phyloP scores from a whole-genome alignment of 2,113 vertebrate genomes.

The Aramus guarauna region DNA sequence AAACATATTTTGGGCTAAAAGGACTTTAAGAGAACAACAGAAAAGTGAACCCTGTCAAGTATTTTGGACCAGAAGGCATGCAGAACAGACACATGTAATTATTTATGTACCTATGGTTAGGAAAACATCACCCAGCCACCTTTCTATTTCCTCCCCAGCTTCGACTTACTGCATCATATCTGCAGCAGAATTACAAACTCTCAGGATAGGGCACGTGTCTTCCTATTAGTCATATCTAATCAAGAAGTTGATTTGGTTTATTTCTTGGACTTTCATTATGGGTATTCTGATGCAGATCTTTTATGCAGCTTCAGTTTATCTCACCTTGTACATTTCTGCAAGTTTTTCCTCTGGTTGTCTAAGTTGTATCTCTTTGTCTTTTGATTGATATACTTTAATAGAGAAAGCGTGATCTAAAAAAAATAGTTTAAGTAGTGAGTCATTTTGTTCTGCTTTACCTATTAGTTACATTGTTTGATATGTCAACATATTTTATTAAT shows the following conservation, averaged over 20 bases:
- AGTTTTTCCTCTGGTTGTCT: background rate
- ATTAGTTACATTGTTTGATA: background rate
- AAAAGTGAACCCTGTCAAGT: background rate
- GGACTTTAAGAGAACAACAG: background rate
- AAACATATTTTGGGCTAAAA: background rate
- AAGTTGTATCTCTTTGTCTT: background rate
- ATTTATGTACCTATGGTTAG: accelerated
- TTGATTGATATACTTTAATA: background rate
- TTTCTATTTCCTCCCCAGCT: background rate
- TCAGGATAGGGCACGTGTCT: background rate
- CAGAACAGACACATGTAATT: background rate
- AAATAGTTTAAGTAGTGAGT: background rate
- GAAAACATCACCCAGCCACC: background rate
- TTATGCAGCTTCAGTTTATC: background rate
- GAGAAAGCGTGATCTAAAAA: background rate
- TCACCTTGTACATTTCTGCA: background rate
- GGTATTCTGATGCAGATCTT: background rate
- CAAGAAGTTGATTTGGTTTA: background rate
- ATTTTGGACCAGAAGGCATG: background rate
- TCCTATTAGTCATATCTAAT: background rate
- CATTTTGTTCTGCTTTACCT: background rate
- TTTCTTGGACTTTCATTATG: background rate
- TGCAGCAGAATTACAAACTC: background rate
- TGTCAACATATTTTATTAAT: background rate
- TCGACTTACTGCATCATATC: background rate